Evolutionary conservation across 2,113 vertebrate species (phyloP), one percentile per base, ranked within the genome.

Genomic region (Shinisaurus crocodilurus): DNA sequence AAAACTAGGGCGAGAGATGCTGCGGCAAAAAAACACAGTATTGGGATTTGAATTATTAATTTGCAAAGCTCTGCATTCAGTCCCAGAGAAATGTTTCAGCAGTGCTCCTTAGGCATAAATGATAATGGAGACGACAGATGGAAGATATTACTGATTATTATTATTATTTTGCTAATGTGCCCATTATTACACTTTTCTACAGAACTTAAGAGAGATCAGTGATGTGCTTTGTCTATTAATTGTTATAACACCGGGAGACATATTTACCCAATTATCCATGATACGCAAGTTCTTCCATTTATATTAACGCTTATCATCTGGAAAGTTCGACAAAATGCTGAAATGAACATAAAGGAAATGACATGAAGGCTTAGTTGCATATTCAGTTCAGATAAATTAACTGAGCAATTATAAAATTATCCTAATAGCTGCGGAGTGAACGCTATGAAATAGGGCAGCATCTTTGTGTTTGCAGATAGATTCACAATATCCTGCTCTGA

Each of bases 11-110:
- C 45, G 76, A 29, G 54, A 63, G 37, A 77, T 34, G 40, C 27
- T 65, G 8, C n/a, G 20, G 48, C 50, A 40, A 50, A 50, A 37
- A n/a, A n/a, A 72, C 45, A 25, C 34, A 7, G 32, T 9, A 60
- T 12, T 57, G 70, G 34, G 20, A 57, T 74, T 75, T 86, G 50
- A 86, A 75, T 86, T 86, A 86, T 86, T 74, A 75, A 88, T 65
- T 57, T n/a, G 29, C 23, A 32, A 45, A 43, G 40, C 57, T 34
- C 54, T 48, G 16, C 16, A 23, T n/a, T 65, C 37, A 15, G 32
- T 63, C 54, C 74, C 70, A 45, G 5, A 34, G 6, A 74, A 74
- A 57, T n/a, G 29, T 34, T 69, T 34, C 65, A 20, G 63, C 63
- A 48, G 20, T 54, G 67, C 34, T 65, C 75, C 57, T 79, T 65